Base-by-base conservation (phyloP, 2,797 vertebrate species). In the Bradypodion ventrale region DNA sequence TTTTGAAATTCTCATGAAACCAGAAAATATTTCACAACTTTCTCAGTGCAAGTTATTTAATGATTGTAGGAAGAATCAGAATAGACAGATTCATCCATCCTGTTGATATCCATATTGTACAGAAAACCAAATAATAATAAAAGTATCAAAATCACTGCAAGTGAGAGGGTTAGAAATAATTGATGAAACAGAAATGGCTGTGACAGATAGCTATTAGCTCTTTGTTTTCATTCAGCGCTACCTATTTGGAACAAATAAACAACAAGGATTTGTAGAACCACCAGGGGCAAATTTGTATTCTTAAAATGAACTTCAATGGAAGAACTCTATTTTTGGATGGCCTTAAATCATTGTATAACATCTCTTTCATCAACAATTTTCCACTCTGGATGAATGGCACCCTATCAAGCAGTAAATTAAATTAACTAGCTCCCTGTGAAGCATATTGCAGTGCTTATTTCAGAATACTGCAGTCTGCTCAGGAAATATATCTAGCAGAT, bases 381-480 rank as follows among this genome's bases (percentile, higher is more conserved):
- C 46, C 37, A 65, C 27, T 69, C 40, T 37, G 42, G 42, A 70
- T 74, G 75, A 74, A 82, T 65, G 62, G 27, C 44, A 62, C 59
- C 23, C 27, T 62, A 73, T 68, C 69, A 82, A 77, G 35, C 52
- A 74, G 56, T 82, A 78, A 68, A 85, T 85, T 85, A 74, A 68
- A 87, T 85, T 85, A 78, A 82, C n/a, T 52, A 62, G 27, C 27
- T 62, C 78, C 49, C 5, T 77, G 29, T 72, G 74, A 82, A 78
- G n/a, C 68, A 63, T 73, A 78, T 74, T 74, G 49, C 46, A 72
- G 16, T 76, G 37, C 46, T 81, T 84, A 59, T 77, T 84, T 68
- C 69, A 78, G 82, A 62, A 66, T 25, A 66, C 73, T 68, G 66
- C 10, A 52, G 68, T 52, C 68, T 72, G 46, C 62, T 46, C 27